Percentiles rank a stretch among this genome's conserved stretches.
These are phyloP conservation scores for Rhagoletis pomonella DNA, from an alignment of 1,140 invertebrate genomes.

Conservation along the genomic window DNA sequence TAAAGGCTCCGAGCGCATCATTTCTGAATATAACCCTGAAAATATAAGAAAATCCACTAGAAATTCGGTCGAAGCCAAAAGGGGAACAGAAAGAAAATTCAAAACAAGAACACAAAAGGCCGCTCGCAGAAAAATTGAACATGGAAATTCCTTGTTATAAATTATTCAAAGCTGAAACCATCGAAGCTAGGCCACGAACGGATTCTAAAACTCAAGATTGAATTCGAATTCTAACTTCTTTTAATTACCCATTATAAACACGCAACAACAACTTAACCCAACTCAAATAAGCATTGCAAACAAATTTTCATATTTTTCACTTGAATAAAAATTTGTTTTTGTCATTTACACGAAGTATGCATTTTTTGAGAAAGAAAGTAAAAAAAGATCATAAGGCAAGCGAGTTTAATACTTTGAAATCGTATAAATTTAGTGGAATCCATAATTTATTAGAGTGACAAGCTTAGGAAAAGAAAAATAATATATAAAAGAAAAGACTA, in stretches of 20 bases:
- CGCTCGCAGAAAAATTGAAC: not conserved
- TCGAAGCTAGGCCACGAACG: not conserved
- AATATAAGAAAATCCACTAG: slow-evolving; percentile 32
- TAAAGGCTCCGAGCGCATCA: not conserved
- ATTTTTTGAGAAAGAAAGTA: not conserved
- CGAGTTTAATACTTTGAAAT: not conserved
- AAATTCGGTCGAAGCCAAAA: not conserved
- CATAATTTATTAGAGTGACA: not conserved
- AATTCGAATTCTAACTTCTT: not conserved
- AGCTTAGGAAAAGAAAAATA: slow-evolving; percentile 19
- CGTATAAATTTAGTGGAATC: slow-evolving; percentile 1
- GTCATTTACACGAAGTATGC: slow-evolving; percentile 32
- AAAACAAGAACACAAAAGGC: not conserved
- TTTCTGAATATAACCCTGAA: not conserved
- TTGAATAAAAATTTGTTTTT: slow-evolving; percentile 51
- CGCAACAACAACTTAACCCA: not conserved
- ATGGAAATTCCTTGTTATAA: not conserved
- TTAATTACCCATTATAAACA: not conserved
- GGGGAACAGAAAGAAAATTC: not conserved
- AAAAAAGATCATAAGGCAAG: not conserved
- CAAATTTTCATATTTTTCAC: slow-evolving; percentile 51
- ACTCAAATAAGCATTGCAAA: slow-evolving; percentile 40
- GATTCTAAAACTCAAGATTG: slow-evolving; percentile 2
- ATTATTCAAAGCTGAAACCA: not conserved
- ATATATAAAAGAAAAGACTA: not conserved